phyloP scores from a whole-genome alignment of 2,797 vertebrate species.

The Echiichthys vipera region DNA sequence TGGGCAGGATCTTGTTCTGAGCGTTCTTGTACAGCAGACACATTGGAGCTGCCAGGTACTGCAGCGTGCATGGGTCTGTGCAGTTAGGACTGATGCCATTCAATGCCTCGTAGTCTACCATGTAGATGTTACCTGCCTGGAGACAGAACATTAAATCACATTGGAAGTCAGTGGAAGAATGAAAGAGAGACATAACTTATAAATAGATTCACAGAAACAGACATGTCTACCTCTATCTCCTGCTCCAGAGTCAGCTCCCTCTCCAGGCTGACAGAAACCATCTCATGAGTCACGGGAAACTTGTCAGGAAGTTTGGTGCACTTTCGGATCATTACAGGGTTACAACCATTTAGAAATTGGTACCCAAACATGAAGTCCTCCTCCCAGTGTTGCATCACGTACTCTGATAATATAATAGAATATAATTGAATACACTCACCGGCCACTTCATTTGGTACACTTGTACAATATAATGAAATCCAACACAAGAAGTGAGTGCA shows the following conservation, averaged over 20 bases:
- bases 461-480: too few species aligned
- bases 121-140: conserved; percentile 94
- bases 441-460: too few species aligned
- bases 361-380: conserved; percentile 99
- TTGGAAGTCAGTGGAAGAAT: not conserved
- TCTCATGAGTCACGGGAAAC: conserved; percentile 91
- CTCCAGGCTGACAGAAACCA: conserved; percentile 93
- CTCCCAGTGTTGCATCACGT: conserved; percentile 97
- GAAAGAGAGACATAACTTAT: not conserved
- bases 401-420: conserved; percentile 82
- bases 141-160: conserved; percentile 17
- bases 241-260: conserved; percentile 91
- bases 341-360: conserved; percentile 97
- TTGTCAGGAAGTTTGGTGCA: conserved; percentile 92
- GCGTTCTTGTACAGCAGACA: conserved; percentile 94
- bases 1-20: conserved; percentile 92
- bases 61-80: conserved; percentile 93
- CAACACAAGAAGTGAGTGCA: too few species aligned
- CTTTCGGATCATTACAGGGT: conserved; percentile 92
- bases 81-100: conserved; percentile 90
- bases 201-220: not conserved
- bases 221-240: conserved; percentile 88
- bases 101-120: conserved; percentile 91
- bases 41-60: conserved; percentile 93
- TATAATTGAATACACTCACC: not conserved